Evolutionary conservation across 2,113 vertebrate genomes (phyloP), one percentile per base, ranked within the genome.

Genomic region (Grammomys dolichurus): DNA sequence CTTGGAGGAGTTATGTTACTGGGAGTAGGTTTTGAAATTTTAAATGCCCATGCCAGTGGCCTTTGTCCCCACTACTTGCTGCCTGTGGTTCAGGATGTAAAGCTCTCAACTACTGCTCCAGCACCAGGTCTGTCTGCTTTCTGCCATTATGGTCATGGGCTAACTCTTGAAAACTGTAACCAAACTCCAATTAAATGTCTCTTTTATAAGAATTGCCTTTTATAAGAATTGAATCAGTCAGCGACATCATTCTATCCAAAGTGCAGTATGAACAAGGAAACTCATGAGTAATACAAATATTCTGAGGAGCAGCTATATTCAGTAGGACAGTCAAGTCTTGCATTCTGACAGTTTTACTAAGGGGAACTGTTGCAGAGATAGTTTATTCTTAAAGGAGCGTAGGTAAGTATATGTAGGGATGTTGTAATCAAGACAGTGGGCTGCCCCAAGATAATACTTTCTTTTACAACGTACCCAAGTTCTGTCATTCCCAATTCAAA

Each of bases 231-330:
- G 17, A 17, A 51, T 40, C n/a, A 10, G 1, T 89, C 89, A 51
- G 60, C 89, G 93, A 70, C 28, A 84, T 76, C 58, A 13, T 46
- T 87, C 33, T 5, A 65, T 84, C 11, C 24, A 86, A 51, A 82
- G 72, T 93, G 31, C 22, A 80, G 5, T 84, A n/a, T 58, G 80
- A 87, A 96, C 24, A 93, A 82, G 33, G 88, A 58, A 82, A 91
- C 31, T 72, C 24, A 1, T 58, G 10, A 91, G 20, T 54, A 87
- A 12, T 40, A 78, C 80, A 67, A n/a, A 81, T 92, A 82, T 91
- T 91, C 36, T 82, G 67, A 91, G 87, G 89, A 16, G 48, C 33
- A 54, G 10, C 24, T 86, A 33, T 75, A 96, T 67, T 56, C 28
- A 56, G 19, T 67, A 63, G 40, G 58, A 95, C 19, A 48, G n/a